Evolutionary conservation across 2,797 vertebrate species (phyloP), one percentile per base, ranked within the genome.

Genomic region (Agapornis canus): DNA sequence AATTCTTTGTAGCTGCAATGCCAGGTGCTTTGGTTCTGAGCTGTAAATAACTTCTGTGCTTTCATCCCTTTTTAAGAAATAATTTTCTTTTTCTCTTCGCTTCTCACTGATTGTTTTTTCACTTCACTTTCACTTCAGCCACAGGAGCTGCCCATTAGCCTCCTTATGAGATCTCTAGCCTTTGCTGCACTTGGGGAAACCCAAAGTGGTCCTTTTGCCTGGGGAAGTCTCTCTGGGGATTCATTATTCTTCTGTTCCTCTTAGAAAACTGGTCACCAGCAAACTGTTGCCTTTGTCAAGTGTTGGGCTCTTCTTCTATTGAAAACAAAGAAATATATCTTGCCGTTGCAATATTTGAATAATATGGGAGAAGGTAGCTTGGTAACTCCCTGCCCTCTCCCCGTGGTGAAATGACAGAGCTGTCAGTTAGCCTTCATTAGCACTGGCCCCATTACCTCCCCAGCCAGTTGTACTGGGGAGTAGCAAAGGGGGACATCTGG

Each of bases 11-110:
- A 76, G 75, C 40, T 82, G 57, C 89, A 91, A 81, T 54, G 25
- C 17, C 29, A 80, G 26, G 18, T 75, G 26, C 61, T 94, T 61
- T 27, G 35, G 66, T 66, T 91, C 45, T 54, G 45, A 90, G 45
- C 71, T 84, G 76, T 76, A 80, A 95, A 90, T 89, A 5, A 86
- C 76, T 93, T 92, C 77, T 87, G 31, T 42, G 29, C 48, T 92
- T 78, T 66, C 15, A 48, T 60, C 18, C 35, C 61, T 79, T 89
- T 90, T 72, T 15, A 75, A 91, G 56, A 87, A 37, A 25, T 26
- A 57, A n/a, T 89, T 93, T 93, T 76, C 61, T 54, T 88, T 77
- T 91, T 65, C n/a, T 57, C 54, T 73, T 78, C 1, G 0, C 70
- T 95, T 91, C 63, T 73, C 56, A 73, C 32, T 66, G 47, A 35